phyloP scores from a whole-genome alignment of 2,797 vertebrate genomes.

The Xiphophorus birchmanni region DNA sequence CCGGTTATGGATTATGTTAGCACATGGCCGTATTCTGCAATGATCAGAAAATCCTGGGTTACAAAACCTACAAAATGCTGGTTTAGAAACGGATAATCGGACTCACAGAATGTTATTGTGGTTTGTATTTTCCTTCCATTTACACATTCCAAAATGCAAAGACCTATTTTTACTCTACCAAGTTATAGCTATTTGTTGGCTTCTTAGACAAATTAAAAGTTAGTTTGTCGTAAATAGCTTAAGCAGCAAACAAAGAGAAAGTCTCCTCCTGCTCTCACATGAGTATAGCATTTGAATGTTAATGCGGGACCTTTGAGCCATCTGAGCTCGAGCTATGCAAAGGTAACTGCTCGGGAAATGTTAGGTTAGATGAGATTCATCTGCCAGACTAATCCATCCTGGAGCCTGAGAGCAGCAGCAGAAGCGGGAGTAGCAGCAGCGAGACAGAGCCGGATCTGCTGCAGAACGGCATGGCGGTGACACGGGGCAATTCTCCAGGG shows the following conservation, averaged over 20 bases:
- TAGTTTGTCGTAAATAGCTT: conserved; percentile 48
- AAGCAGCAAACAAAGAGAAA: conserved; percentile 54
- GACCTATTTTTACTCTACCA: neutral
- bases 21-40: neutral
- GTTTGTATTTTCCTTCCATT: neutral
- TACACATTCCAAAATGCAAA: neutral
- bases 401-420: conserved; percentile 66
- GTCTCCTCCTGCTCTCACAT: conserved; percentile 33
- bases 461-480: conserved; percentile 76
- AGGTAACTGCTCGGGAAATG: conserved; percentile 80
- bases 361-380: conserved; percentile 83
- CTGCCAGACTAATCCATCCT: conserved; percentile 81
- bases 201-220: conserved; percentile 22
- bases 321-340: conserved; percentile 68
- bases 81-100: neutral
- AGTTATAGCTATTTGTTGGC: neutral
- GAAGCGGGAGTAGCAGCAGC: conserved; percentile 38
- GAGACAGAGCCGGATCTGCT: conserved; percentile 59
- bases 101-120: neutral
- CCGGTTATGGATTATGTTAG: neutral
- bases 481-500: conserved; percentile 84
- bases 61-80: neutral
- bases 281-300: conserved; percentile 69
- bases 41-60: neutral
- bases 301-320: conserved; percentile 75